Percentiles rank a stretch among this genome's conserved stretches.
phyloP scores from a whole-genome alignment of 2,113 vertebrate genomes.

The Ictalurus punctatus region DNA sequence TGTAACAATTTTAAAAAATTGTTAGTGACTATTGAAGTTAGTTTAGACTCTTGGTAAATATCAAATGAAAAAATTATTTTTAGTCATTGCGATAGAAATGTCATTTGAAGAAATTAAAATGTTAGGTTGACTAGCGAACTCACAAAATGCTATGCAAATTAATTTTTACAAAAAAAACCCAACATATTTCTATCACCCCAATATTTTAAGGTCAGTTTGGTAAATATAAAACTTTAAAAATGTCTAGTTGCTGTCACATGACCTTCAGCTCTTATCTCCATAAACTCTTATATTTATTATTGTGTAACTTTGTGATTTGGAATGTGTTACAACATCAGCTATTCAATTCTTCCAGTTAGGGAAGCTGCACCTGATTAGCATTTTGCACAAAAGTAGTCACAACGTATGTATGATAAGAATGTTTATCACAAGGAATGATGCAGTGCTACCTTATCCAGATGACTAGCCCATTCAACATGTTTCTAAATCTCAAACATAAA shows the following conservation, averaged over 20 bases:
- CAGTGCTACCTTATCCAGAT: background rate
- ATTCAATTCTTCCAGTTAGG: background rate
- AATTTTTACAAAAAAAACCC: background rate
- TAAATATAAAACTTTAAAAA: background rate
- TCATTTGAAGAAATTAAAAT: background rate
- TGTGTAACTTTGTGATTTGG: background rate
- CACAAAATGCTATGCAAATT: background rate
- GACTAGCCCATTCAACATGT: background rate
- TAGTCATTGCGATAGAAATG: background rate
- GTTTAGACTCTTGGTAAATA: background rate
- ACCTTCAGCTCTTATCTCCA: background rate
- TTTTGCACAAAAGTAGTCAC: background rate
- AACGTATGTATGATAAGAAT: too few relatives aligned
- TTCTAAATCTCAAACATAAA: background rate
- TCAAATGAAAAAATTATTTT: background rate
- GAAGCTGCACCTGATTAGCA: background rate
- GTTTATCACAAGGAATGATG: too few relatives aligned
- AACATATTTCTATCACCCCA: background rate
- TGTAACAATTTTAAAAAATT: background rate
- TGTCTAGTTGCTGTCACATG: background rate
- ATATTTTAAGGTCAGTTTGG: background rate
- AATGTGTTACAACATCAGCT: background rate
- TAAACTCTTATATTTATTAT: too few relatives aligned
- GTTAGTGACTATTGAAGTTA: background rate
- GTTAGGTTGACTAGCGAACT: background rate